Conservation (phyloP, 2,113 vertebrate genomes). For the Daphoenositta chrysoptera region DNA sequence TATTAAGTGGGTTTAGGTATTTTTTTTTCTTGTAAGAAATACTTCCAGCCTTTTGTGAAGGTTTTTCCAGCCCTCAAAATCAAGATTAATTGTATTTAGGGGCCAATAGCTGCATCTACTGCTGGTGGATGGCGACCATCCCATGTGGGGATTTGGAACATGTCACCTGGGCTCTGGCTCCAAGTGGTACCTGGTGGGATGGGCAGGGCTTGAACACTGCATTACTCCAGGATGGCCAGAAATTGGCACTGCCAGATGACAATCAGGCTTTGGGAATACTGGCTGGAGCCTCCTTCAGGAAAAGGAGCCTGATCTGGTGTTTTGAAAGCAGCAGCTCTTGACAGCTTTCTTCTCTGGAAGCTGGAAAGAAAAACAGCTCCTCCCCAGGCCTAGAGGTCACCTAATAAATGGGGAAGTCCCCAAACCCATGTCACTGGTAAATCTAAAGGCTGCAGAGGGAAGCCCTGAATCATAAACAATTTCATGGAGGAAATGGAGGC, state of each 20-base stretch:
- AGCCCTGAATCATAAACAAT: background rate
- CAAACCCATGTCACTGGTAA: background rate
- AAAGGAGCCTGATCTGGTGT: background rate
- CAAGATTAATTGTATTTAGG: background rate
- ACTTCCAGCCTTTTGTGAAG: background rate
- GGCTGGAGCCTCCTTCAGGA: background rate
- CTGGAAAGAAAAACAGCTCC: background rate
- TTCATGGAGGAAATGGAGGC: background rate
- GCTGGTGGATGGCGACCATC: background rate
- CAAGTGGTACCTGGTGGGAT: fast-evolving
- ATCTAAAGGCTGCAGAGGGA: background rate
- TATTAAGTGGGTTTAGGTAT: background rate
- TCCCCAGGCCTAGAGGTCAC: background rate
- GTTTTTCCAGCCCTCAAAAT: background rate
- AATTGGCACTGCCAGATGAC: background rate
- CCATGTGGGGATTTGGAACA: fast-evolving
- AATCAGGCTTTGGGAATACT: background rate
- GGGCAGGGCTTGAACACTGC: background rate
- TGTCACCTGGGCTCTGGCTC: fast-evolving
- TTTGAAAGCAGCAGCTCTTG: background rate
- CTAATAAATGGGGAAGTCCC: background rate
- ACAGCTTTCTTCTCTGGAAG: background rate
- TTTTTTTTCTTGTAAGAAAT: background rate
- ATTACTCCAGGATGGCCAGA: background rate
- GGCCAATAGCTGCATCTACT: background rate